Evolutionary conservation across 2,797 vertebrate species (phyloP).

Genomic region (Paedocypris micromegethes): DNA sequence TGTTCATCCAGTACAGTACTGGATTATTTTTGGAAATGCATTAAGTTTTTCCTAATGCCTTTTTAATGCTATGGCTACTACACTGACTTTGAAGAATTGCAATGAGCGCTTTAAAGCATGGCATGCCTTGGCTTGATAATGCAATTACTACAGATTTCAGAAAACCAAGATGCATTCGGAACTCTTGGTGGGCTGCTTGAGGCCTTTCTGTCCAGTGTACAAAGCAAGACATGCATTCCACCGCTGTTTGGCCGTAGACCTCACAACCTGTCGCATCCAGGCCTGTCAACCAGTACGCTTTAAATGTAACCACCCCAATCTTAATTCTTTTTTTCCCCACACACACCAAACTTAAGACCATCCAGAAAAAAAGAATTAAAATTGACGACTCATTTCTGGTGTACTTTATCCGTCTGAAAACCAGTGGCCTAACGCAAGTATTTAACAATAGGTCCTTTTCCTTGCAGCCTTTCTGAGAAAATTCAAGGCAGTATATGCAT

Average conservation of each 20-base stretch:
- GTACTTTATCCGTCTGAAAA: slow-evolving; percentile 54
- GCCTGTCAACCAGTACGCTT: slow-evolving; percentile 54
- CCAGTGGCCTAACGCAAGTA: slow-evolving; percentile 10
- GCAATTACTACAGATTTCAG: slow-evolving; percentile 10
- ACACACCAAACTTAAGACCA: slow-evolving; percentile 37
- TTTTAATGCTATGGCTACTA: no score
- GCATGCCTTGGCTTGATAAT: slow-evolving; percentile 17
- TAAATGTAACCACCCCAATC: slow-evolving; percentile 54
- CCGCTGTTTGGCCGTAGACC: slow-evolving; percentile 51
- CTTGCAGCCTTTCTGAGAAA: slow-evolving; percentile 7
- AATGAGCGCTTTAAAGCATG: slow-evolving; percentile 16
- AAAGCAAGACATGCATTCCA: slow-evolving; percentile 50
- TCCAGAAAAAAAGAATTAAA: slow-evolving; percentile 56
- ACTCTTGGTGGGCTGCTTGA: slow-evolving; percentile 62
- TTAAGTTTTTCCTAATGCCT: no score
- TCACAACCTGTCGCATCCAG: slow-evolving; percentile 53
- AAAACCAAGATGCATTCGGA: slow-evolving; percentile 22
- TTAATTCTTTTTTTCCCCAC: slow-evolving; percentile 50
- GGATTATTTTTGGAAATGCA: no score
- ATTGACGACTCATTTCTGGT: slow-evolving; percentile 59
- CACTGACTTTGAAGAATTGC: not conserved
- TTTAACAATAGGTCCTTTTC: slow-evolving; percentile 10
- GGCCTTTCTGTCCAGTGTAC: slow-evolving; percentile 62
- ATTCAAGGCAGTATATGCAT: slow-evolving; percentile 27
- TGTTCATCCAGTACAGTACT: no score